Conservation (phyloP, 2,113 vertebrate species). For the Microcebus tavaratra region DNA sequence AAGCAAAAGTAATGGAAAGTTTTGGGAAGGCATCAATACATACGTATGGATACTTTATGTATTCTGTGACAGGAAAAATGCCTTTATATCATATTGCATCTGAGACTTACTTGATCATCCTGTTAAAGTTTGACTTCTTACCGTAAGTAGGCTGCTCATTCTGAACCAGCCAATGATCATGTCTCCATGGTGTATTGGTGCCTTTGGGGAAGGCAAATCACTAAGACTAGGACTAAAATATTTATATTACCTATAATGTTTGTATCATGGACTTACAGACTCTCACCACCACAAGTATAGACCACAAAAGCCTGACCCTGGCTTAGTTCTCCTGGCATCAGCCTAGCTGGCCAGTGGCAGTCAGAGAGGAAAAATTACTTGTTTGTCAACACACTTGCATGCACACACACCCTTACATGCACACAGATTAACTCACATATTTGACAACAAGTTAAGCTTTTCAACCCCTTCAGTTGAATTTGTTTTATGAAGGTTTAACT, state of each 20-base stretch:
- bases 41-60: background rate
- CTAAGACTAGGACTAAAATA: background rate
- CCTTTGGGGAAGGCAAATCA: background rate
- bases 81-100: background rate
- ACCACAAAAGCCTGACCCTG: fast-evolving
- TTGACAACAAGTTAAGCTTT: background rate
- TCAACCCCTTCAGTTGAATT: background rate
- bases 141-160: background rate
- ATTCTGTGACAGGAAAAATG: background rate
- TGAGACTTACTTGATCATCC: background rate
- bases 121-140: background rate
- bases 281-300: background rate
- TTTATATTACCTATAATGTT: background rate
- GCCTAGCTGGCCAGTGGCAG: background rate
- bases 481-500: constrained; percentile 28
- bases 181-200: background rate
- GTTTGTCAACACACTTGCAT: background rate
- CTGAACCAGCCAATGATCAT: background rate
- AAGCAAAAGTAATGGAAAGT: background rate
- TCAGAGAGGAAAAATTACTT: background rate
- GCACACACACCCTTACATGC: background rate
- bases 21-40: background rate
- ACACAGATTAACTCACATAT: background rate
- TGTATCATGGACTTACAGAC: background rate
- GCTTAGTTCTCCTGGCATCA: background rate